Evolutionary conservation across 2,888 invertebrate species (phyloP).

Genomic region (Metallyticus violacea): DNA sequence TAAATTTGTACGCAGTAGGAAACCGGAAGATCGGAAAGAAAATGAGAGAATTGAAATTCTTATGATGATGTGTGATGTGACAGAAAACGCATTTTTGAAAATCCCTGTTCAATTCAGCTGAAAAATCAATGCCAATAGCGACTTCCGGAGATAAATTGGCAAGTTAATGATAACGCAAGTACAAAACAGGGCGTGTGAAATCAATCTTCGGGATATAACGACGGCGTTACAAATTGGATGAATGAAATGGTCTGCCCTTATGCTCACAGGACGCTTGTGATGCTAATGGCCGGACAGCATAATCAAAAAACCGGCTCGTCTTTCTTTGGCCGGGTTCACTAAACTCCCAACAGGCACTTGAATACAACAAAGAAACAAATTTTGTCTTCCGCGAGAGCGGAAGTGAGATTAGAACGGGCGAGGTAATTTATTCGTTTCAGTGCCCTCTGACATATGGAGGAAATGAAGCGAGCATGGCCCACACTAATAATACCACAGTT

Average conservation of each 20-base stretch:
- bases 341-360: too few species aligned
- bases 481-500: not conserved
- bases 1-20: too few species aligned
- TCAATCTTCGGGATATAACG: not conserved
- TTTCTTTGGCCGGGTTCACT: not conserved
- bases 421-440: not conserved
- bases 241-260: not conserved
- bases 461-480: not conserved
- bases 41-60: too few species aligned
- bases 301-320: not conserved
- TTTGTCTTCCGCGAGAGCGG: not conserved
- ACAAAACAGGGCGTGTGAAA: not conserved
- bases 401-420: not conserved
- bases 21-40: too few species aligned
- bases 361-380: not conserved
- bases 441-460: not conserved
- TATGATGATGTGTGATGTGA: too few species aligned
- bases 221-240: not conserved
- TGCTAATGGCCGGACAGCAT: not conserved
- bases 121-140: too few species aligned
- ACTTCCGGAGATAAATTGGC: too few species aligned
- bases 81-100: too few species aligned
- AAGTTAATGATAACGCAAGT: too few species aligned
- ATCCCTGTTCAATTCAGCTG: too few species aligned
- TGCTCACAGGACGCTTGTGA: too few species aligned